A percentile compares a stretch with the other conserved stretches of the same genome.
Conservation (phyloP, 2,797 vertebrate species). For the Cryptoprocta ferox region DNA sequence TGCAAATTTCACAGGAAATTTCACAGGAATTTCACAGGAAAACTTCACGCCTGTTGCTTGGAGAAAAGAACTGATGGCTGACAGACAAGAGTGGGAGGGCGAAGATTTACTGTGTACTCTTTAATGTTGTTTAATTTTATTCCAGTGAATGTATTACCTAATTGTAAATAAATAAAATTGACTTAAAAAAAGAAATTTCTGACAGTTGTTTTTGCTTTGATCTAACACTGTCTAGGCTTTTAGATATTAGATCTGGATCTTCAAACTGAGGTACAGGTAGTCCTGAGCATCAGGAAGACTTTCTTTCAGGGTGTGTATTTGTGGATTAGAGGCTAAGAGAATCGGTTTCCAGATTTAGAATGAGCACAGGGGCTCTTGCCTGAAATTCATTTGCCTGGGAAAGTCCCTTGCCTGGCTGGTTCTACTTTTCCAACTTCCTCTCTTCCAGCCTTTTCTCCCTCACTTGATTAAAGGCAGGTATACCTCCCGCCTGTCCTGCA, state of each 20-base stretch:
- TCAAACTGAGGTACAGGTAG: background rate
- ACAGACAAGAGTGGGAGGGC: background rate
- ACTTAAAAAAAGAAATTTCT: background rate
- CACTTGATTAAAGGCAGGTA: background rate
- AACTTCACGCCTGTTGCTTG: background rate
- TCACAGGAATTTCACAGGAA: background rate
- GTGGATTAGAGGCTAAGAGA: background rate
- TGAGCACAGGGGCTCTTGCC: background rate
- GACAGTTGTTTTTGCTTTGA: background rate
- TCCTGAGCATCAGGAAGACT: background rate
- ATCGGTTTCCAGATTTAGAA: background rate
- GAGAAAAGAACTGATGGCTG: background rate
- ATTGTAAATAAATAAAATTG: background rate
- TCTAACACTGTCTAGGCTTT: background rate
- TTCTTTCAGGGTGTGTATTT: background rate
- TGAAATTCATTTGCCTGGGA: background rate
- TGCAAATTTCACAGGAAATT: background rate
- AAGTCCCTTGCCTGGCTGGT: background rate
- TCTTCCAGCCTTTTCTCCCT: background rate
- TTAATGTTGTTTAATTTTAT: background rate
- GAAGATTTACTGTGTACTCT: background rate
- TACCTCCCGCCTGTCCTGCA: background rate
- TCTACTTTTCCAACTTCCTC: background rate
- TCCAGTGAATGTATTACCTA: background rate
- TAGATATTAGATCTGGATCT: background rate